These are phyloP conservation scores for Oscheius sp. DNA, from an alignment of 2,888 invertebrate genomes.

Conservation along the genomic window DNA sequence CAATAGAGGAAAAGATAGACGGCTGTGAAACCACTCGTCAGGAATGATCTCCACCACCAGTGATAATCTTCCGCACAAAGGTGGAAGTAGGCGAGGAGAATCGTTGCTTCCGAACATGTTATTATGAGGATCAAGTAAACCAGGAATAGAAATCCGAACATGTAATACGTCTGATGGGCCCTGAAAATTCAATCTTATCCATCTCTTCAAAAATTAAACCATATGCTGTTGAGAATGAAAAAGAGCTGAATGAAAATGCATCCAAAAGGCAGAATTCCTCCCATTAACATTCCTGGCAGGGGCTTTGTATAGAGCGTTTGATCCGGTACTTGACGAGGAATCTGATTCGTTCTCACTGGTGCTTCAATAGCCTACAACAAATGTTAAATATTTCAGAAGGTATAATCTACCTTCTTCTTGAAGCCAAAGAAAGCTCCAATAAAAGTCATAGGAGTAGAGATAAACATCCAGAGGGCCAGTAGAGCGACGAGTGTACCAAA, in stretches of 20 bases:
- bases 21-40: slow-evolving; percentile 95
- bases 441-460: slow-evolving; percentile 97
- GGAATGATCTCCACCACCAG: slow-evolving; percentile 98
- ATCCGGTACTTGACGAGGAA: slow-evolving; percentile 96
- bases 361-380: slow-evolving; percentile 85
- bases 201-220: slow-evolving; percentile 76
- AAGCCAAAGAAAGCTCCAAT: slow-evolving; percentile 98
- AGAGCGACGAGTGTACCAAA: slow-evolving; percentile 94
- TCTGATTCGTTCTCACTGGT: slow-evolving; percentile 97
- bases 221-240: slow-evolving; percentile 97
- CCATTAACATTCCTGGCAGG: slow-evolving; percentile 94
- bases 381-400: background rate
- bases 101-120: slow-evolving; percentile 98
- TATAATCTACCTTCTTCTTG: slow-evolving; percentile 84
- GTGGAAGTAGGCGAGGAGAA: slow-evolving; percentile 97
- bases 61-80: slow-evolving; percentile 99
- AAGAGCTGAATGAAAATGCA: slow-evolving; percentile 98
- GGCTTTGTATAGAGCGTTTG: slow-evolving; percentile 95
- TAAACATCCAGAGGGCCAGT: slow-evolving; percentile 93
- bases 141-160: slow-evolving; percentile 98
- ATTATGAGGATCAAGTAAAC: slow-evolving; percentile 96
- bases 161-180: slow-evolving; percentile 95
- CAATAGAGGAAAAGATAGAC: slow-evolving; percentile 96
- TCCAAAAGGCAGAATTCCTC: slow-evolving; percentile 93
- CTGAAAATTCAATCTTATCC: slow-evolving; percentile 71